Conservation (phyloP, 2,888 invertebrate genomes). For the Vannuccia rotundouncinata region DNA sequence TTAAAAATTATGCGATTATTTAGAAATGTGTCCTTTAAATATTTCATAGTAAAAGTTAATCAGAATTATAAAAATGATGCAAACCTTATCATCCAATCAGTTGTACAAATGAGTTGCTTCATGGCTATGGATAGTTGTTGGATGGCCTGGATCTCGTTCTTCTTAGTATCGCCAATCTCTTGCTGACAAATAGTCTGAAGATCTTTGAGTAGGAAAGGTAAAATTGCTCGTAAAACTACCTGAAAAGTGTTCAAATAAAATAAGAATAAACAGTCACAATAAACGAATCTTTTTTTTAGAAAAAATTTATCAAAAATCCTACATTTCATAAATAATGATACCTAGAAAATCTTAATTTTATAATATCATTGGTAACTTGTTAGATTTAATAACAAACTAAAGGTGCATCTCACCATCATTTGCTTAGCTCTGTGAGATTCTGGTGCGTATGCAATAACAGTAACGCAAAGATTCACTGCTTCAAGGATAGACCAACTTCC, state of each 20-base stretch:
- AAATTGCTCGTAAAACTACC: conserved; percentile 37
- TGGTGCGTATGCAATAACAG: conserved; percentile 94
- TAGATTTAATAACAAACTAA: too few species aligned
- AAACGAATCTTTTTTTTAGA: neutral
- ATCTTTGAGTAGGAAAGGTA: conserved; percentile 38
- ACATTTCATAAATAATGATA: too few species aligned
- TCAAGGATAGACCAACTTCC: conserved; percentile 93
- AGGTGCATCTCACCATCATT: conserved; percentile 58
- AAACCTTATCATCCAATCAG: conserved; percentile 39
- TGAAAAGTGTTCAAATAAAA: neutral
- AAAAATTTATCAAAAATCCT: too few species aligned
- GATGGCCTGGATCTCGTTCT: conserved; percentile 36
- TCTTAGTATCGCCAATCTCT: neutral
- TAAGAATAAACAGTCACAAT: neutral
- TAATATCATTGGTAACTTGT: too few species aligned
- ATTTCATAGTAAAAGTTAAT: too few species aligned
- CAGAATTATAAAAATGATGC: too few species aligned
- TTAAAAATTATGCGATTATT: neutral
- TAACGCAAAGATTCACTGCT: conserved; percentile 94
- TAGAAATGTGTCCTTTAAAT: too few species aligned
- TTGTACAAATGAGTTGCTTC: conserved; percentile 39
- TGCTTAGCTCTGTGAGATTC: conserved; percentile 68
- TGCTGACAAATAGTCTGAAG: conserved; percentile 31
- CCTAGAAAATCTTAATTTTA: too few species aligned
- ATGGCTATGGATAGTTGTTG: conserved; percentile 37